These are phyloP conservation scores for Polymixis flavicincta DNA, from an alignment of 2,888 invertebrate genomes.

Conservation along the genomic window DNA sequence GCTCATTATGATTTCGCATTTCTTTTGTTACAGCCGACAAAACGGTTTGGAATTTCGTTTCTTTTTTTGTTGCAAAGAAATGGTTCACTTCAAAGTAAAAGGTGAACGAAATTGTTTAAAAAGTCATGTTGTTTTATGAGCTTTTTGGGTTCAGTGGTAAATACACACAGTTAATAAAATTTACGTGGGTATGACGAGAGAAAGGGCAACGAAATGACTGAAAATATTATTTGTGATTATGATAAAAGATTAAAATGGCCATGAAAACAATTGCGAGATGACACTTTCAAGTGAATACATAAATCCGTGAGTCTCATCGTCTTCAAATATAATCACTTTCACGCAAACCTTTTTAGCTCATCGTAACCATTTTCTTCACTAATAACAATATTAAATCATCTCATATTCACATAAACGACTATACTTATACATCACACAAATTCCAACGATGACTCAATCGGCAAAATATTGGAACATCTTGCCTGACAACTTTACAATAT, in stretches of 20 bases:
- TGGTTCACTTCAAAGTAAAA: constrained; percentile 51
- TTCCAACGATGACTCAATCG: constrained; percentile 47
- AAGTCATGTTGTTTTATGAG: constrained; percentile 50
- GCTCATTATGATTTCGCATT: constrained; percentile 77
- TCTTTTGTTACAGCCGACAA: constrained; percentile 81
- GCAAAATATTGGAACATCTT: constrained; percentile 36
- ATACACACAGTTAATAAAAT: constrained; percentile 47
- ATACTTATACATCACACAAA: constrained; percentile 24
- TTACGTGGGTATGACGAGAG: constrained; percentile 16
- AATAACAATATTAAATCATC: constrained; percentile 40
- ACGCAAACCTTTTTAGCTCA: constrained; percentile 13
- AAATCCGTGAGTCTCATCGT: not conserved
- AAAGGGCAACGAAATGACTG: constrained; percentile 23
- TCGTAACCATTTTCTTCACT: constrained; percentile 19
- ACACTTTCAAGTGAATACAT: constrained; percentile 11
- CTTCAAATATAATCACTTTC: constrained; percentile 35
- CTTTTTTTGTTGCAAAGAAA: constrained; percentile 65
- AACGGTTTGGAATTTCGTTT: constrained; percentile 71
- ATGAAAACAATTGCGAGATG: constrained; percentile 10
- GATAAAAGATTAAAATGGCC: constrained; percentile 16
- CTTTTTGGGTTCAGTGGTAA: constrained; percentile 35
- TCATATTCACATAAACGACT: constrained; percentile 13
- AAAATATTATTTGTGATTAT: constrained; percentile 18
- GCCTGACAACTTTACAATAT: constrained; percentile 39
- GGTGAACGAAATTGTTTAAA: constrained; percentile 49